These are phyloP conservation scores for Thamnaconus septentrionalis DNA, from an alignment of 2,113 vertebrate species.

Conservation along the genomic window DNA sequence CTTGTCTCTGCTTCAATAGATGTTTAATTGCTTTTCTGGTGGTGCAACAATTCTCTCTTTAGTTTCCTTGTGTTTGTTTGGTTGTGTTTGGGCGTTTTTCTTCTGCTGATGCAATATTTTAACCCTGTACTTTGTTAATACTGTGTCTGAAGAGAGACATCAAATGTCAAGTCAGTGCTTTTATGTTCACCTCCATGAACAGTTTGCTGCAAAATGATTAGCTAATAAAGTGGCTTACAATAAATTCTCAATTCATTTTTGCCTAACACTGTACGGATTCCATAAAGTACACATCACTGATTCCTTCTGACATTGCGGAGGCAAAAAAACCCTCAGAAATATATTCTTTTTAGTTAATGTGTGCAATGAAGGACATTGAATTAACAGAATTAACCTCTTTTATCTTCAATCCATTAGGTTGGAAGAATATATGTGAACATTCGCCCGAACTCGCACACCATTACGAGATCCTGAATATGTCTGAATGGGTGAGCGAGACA, in stretches of 20 bases:
- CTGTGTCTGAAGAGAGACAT: conserved; percentile 13
- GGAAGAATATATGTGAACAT: too few species aligned
- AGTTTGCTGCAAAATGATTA: conserved; percentile 11
- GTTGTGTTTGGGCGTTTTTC: conserved; percentile 9
- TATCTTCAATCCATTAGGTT: too few species aligned
- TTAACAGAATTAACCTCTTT: too few species aligned
- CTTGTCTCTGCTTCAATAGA: conserved; percentile 3
- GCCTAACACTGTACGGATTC: too few species aligned
- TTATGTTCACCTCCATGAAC: conserved; percentile 14
- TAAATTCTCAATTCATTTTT: not conserved
- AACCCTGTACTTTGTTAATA: conserved; percentile 10
- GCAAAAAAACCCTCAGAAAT: too few species aligned
- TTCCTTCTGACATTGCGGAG: too few species aligned
- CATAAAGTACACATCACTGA: too few species aligned
- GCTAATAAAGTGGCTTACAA: conserved; percentile 52
- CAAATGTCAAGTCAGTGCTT: conserved; percentile 27
- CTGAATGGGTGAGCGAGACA: too few species aligned
- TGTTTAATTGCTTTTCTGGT: conserved; percentile 2
- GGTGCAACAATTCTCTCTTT: conserved; percentile 1
- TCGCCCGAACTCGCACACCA: too few species aligned
- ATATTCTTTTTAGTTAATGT: too few species aligned
- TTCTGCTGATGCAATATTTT: conserved; percentile 12
- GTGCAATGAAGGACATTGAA: too few species aligned
- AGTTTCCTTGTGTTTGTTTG: not conserved
- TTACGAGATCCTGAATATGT: too few species aligned